Evolutionary conservation across 2,888 invertebrate species (phyloP).

Genomic region (Phania funesta): DNA sequence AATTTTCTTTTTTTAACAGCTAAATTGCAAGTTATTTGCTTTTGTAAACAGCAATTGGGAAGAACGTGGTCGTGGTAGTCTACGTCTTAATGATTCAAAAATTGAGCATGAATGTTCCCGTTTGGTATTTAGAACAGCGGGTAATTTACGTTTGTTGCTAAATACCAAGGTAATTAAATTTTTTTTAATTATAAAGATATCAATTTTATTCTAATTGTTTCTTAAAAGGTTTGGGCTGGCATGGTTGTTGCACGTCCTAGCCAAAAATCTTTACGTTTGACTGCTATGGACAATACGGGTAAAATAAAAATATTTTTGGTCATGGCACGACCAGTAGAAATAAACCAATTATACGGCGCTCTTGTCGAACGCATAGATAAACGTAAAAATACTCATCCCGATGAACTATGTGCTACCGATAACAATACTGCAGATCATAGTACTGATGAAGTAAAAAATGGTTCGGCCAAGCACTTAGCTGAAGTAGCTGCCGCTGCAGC

Average conservation of each 20-base stretch:
- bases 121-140: slow-evolving; percentile 93
- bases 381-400: slow-evolving; percentile 76
- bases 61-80: slow-evolving; percentile 93
- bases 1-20: slow-evolving; percentile 79
- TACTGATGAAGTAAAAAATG: slow-evolving; percentile 73
- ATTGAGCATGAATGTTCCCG: slow-evolving; percentile 84
- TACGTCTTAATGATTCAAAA: slow-evolving; percentile 91
- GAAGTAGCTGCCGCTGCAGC: slow-evolving; percentile 76
- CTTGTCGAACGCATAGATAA: slow-evolving; percentile 83
- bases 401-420: slow-evolving; percentile 70
- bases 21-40: slow-evolving; percentile 93
- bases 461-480: slow-evolving; percentile 71
- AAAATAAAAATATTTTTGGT: slow-evolving; percentile 93
- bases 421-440: slow-evolving; percentile 48
- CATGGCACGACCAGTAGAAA: slow-evolving; percentile 87
- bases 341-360: slow-evolving; percentile 84
- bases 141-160: slow-evolving; percentile 92
- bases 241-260: slow-evolving; percentile 95
- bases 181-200: not conserved
- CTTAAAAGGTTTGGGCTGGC: slow-evolving; percentile 88
- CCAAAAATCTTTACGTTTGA: slow-evolving; percentile 91
- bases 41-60: slow-evolving; percentile 94
- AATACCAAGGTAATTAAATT: slow-evolving; percentile 88
- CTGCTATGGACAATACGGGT: slow-evolving; percentile 91
- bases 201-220: slow-evolving; percentile 3